Evolutionary conservation across 2,888 invertebrate species (phyloP).

Genomic region (Celastrina argiolus): DNA sequence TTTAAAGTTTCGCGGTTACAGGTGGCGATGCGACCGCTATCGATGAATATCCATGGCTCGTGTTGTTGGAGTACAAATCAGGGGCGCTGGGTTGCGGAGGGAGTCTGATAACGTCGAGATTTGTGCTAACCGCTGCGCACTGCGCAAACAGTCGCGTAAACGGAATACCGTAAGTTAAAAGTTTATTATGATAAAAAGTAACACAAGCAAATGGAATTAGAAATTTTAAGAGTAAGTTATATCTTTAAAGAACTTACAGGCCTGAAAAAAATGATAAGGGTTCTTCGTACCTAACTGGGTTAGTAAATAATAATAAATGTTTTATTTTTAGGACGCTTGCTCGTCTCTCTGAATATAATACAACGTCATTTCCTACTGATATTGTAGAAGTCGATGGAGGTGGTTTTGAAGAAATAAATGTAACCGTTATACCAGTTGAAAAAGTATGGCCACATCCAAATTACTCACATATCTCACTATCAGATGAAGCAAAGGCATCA

Average conservation of each 20-base stretch:
- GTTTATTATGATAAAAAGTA: neutral
- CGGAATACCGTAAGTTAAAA: slow-evolving; percentile 26
- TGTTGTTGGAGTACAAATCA: slow-evolving; percentile 50
- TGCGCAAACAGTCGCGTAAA: slow-evolving; percentile 38
- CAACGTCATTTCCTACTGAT: slow-evolving; percentile 40
- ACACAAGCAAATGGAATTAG: neutral
- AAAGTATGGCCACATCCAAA: slow-evolving; percentile 38
- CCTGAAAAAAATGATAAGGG: neutral
- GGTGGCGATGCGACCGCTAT: slow-evolving; percentile 52
- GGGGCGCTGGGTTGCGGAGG: slow-evolving; percentile 52
- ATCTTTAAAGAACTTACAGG: neutral
- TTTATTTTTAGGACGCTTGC: slow-evolving; percentile 27
- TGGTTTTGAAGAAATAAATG: slow-evolving; percentile 30
- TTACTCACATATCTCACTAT: slow-evolving; percentile 31
- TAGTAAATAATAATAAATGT: neutral
- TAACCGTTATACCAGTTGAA: slow-evolving; percentile 25
- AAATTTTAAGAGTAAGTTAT: neutral
- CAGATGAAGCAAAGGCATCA: neutral
- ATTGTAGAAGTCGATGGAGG: slow-evolving; percentile 42
- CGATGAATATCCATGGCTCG: slow-evolving; percentile 72
- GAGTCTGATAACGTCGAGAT: slow-evolving; percentile 55
- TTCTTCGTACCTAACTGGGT: neutral
- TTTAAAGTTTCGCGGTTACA: slow-evolving; percentile 23
- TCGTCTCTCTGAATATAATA: slow-evolving; percentile 54
- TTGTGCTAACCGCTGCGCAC: slow-evolving; percentile 68